These are phyloP conservation scores for Taenioides sp. DNA, from an alignment of 2,797 vertebrate genomes.

Conservation along the genomic window DNA sequence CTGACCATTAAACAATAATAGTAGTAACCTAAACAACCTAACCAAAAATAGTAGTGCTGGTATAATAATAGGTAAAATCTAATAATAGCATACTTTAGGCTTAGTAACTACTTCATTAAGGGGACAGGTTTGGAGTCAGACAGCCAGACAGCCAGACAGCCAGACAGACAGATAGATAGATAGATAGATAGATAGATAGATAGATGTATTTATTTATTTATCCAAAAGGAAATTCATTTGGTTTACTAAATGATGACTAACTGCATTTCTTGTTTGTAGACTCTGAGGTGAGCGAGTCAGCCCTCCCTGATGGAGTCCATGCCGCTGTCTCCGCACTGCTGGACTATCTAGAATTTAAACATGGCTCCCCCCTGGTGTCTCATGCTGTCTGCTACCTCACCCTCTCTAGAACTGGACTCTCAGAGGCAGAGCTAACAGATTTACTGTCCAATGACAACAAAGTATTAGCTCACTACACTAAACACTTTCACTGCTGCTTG, in stretches of 20 bases:
- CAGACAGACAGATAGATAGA: too few relatives aligned
- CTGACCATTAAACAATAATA: not conserved
- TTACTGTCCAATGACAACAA: constrained; percentile 69
- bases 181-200: too few relatives aligned
- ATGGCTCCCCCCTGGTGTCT: constrained; percentile 66
- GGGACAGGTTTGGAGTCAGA: too few relatives aligned
- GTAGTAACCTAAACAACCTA: too few relatives aligned
- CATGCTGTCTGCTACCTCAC: constrained; percentile 70
- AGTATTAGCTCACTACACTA: constrained; percentile 44
- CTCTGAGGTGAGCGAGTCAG: constrained; percentile 69
- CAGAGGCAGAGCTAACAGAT: constrained; percentile 75
- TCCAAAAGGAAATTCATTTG: too few relatives aligned
- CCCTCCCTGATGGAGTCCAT: constrained; percentile 69
- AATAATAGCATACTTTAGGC: too few relatives aligned
- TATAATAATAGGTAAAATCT: too few relatives aligned
- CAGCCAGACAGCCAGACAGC: too few relatives aligned
- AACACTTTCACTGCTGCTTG: constrained; percentile 4
- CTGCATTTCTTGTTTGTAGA: constrained; percentile 37
- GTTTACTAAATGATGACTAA: too few relatives aligned
- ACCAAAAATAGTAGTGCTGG: too few relatives aligned
- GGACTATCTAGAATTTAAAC: constrained; percentile 71
- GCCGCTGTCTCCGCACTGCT: constrained; percentile 70
- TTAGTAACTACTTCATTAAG: too few relatives aligned
- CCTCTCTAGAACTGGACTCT: constrained; percentile 74
- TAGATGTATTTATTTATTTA: too few relatives aligned